Conservation (phyloP, 2,888 invertebrate species). For the Parascotia fuliginaria region DNA sequence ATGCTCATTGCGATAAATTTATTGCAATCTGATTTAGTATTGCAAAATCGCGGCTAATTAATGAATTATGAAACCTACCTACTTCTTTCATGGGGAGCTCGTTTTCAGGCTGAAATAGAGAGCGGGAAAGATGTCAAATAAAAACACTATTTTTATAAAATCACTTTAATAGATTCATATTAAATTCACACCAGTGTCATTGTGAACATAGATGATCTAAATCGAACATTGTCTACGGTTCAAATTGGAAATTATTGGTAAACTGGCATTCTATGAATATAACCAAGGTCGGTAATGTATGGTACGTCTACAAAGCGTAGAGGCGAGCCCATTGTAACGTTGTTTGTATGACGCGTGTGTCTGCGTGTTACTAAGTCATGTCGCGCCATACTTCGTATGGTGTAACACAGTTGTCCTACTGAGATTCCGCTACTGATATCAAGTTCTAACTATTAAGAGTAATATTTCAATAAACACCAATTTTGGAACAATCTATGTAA, state of each 20-base stretch:
- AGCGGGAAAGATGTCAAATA: no score
- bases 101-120: no score
- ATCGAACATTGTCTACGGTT: slow-evolving; percentile 28
- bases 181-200: slow-evolving; percentile 57
- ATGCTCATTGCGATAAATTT: no score
- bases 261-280: slow-evolving; percentile 28
- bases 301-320: slow-evolving; percentile 56
- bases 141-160: slow-evolving; percentile 52
- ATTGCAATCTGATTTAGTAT: no score
- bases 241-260: slow-evolving; percentile 21
- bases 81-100: no score
- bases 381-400: slow-evolving; percentile 16
- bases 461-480: slow-evolving; percentile 34
- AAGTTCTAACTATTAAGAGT: slow-evolving; percentile 50
- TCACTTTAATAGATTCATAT: slow-evolving; percentile 60
- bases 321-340: slow-evolving; percentile 15
- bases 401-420: slow-evolving; percentile 39
- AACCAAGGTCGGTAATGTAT: slow-evolving; percentile 11
- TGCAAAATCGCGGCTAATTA: no score
- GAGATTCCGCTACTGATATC: slow-evolving; percentile 52
- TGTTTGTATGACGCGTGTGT: slow-evolving; percentile 14
- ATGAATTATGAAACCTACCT: no score
- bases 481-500: slow-evolving; percentile 22
- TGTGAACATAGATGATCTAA: slow-evolving; percentile 36
- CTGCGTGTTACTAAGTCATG: slow-evolving; percentile 10